Percentiles rank a stretch among this genome's conserved stretches.
Evolutionary conservation across 1,140 invertebrate genomes (phyloP).

Genomic region (Hestina assimilis): DNA sequence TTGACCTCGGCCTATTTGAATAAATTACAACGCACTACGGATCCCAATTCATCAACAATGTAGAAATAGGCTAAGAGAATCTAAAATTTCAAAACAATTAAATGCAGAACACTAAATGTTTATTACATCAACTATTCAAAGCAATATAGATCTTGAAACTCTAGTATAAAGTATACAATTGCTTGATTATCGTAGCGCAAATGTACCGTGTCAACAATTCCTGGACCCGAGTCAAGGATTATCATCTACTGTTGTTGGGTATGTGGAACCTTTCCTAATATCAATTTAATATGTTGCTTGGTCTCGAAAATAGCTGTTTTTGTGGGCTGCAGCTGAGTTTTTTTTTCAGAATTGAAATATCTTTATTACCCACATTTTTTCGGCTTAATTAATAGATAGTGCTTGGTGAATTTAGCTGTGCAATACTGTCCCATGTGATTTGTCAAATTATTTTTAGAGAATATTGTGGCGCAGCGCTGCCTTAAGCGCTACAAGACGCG

Average conservation of each 20-base stretch:
- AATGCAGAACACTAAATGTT: conserved; percentile 1
- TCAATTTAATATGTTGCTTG: background rate
- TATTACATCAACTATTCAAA: background rate
- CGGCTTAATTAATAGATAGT: too few species aligned
- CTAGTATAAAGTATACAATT: too few species aligned
- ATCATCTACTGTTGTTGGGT: background rate
- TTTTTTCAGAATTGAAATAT: too few species aligned
- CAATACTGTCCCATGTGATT: too few species aligned
- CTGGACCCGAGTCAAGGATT: conserved; percentile 14
- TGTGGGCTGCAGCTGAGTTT: too few species aligned
- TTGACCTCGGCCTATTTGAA: background rate
- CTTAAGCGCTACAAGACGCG: too few species aligned
- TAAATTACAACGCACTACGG: background rate
- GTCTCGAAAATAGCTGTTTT: too few species aligned
- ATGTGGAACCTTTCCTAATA: background rate
- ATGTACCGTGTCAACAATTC: background rate
- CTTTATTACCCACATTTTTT: too few species aligned
- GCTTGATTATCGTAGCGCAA: background rate
- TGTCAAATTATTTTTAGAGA: too few species aligned
- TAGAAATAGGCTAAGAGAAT: background rate
- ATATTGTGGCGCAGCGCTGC: too few species aligned
- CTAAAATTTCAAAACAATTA: background rate
- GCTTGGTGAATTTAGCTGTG: too few species aligned
- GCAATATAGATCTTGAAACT: background rate
- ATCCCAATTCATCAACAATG: background rate